Conservation (phyloP, 2,888 invertebrate species). For the Thymelicus acteon region DNA sequence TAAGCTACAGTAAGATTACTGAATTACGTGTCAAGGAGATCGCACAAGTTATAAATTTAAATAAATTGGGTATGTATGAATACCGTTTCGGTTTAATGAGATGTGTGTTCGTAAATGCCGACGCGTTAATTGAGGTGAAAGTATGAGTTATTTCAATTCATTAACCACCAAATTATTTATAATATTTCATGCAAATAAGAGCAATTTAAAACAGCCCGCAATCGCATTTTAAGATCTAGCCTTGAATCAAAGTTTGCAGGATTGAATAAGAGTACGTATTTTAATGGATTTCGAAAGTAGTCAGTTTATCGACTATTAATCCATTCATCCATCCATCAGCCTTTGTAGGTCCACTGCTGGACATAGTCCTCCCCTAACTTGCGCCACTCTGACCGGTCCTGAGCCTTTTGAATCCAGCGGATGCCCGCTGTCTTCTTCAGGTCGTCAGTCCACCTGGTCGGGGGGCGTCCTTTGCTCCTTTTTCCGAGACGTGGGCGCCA, state of each 20-base stretch:
- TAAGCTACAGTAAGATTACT: background rate
- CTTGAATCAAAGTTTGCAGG: background rate
- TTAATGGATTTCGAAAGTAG: no score
- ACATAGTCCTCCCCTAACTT: no score
- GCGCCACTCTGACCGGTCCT: no score
- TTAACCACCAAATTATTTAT: constrained; percentile 29
- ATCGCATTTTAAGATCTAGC: constrained; percentile 6
- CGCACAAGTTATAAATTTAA: constrained; percentile 33
- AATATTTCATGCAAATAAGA: constrained; percentile 33
- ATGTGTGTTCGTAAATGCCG: constrained; percentile 17
- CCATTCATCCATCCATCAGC: no score
- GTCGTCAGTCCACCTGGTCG: no score
- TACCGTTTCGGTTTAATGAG: constrained; percentile 34
- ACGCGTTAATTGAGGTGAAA: constrained; percentile 35
- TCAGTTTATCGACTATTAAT: no score
- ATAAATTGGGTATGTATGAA: constrained; percentile 28
- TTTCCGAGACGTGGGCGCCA: no score
- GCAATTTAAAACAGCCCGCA: constrained; percentile 9
- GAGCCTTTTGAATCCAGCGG: no score
- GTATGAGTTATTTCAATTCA: constrained; percentile 33
- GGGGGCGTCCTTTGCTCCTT: no score
- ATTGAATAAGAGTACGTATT: background rate
- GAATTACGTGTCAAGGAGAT: constrained; percentile 30
- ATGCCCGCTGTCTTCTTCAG: no score
- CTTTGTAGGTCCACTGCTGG: no score